phyloP scores from a whole-genome alignment of 1,140 invertebrate genomes.

The Streblospio benedicti region DNA sequence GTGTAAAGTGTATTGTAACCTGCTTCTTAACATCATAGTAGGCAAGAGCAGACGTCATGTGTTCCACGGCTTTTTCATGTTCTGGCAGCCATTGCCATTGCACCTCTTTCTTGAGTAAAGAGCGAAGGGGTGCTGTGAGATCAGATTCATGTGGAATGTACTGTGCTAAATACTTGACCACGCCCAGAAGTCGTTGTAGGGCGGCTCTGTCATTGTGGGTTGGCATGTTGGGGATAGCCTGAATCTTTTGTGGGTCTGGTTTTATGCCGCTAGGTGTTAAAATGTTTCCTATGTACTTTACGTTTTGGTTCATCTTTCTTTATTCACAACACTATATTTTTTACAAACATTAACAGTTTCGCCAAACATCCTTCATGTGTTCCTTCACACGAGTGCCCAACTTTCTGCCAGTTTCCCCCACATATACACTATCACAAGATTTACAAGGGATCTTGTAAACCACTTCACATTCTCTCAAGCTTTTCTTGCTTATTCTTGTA shows the following conservation, averaged over 20 bases:
- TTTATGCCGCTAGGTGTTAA: conserved; percentile 38
- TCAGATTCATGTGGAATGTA: conserved; percentile 15
- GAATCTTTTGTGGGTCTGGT: conserved; percentile 39
- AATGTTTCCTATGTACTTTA: conserved; percentile 24
- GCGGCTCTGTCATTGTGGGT: conserved; percentile 18
- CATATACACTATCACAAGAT: no score
- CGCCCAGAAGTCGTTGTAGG: conserved; percentile 23
- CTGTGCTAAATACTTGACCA: conserved; percentile 24
- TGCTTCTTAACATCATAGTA: conserved; percentile 25
- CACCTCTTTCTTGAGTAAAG: conserved; percentile 2
- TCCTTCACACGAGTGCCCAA: no score
- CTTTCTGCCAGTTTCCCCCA: no score
- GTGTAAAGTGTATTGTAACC: conserved; percentile 26
- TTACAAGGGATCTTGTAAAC: no score
- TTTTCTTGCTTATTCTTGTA: no score
- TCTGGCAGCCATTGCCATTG: conserved; percentile 7
- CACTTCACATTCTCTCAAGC: no score
- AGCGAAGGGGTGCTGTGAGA: conserved; percentile 1
- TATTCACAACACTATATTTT: no score
- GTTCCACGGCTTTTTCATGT: conserved; percentile 15
- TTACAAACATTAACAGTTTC: no score
- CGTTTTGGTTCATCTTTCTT: no score
- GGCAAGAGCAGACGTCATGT: conserved; percentile 22
- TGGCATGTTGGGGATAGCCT: conserved; percentile 29
- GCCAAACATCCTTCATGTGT: no score